Percentiles rank a stretch among this genome's conserved stretches.
These are phyloP conservation scores for Ivindomyrus marchei DNA, from an alignment of 2,113 vertebrate genomes.

Conservation along the genomic window DNA sequence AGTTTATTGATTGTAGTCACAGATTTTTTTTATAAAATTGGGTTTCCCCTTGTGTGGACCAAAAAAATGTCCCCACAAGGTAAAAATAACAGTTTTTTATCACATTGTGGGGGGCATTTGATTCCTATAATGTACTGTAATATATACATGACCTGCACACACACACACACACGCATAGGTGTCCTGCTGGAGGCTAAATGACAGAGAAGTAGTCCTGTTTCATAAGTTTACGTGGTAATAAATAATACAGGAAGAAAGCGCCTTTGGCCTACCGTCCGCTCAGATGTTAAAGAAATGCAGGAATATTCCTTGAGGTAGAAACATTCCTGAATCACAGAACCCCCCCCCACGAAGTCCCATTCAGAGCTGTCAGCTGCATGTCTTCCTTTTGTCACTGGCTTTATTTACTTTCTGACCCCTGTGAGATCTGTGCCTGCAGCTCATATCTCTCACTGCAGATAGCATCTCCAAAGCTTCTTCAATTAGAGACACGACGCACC, in stretches of 20 bases:
- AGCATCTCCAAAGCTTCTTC: slow-evolving; percentile 45
- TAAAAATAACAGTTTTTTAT: background rate
- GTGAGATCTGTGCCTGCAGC: background rate
- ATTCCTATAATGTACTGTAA: no score
- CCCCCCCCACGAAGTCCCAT: background rate
- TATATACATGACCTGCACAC: background rate
- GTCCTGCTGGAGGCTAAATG: background rate
- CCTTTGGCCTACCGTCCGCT: background rate
- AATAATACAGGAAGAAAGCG: background rate
- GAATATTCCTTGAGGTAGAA: background rate
- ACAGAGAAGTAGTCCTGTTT: background rate
- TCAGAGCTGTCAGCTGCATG: background rate
- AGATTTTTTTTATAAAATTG: background rate
- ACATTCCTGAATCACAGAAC: background rate
- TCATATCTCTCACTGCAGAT: slow-evolving; percentile 36
- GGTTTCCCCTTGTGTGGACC: background rate
- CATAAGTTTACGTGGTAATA: background rate
- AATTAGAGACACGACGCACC: slow-evolving; percentile 45
- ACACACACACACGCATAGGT: background rate
- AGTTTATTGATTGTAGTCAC: background rate
- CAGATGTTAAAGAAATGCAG: background rate
- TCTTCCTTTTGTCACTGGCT: background rate
- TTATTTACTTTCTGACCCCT: background rate
- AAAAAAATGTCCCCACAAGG: background rate
- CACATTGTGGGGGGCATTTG: background rate